Evolutionary conservation across 2,797 vertebrate genomes (phyloP), one percentile per base, ranked within the genome.

Genomic region (Oreonectes daqikongensis): DNA sequence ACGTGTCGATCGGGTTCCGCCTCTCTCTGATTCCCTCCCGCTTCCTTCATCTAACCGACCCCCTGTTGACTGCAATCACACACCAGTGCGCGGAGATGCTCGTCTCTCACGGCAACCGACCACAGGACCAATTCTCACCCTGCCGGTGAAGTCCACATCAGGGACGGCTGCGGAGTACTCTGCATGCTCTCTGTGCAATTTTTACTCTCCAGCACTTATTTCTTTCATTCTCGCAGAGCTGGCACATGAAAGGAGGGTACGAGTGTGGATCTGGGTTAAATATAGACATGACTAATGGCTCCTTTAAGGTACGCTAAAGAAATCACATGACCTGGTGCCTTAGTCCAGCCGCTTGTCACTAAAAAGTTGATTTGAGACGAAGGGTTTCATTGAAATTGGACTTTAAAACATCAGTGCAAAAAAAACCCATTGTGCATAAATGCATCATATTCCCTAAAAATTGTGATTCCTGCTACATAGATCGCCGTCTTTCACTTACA

Each of bases 21-120:
- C 69, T 74, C 52, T 46, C 15, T 70, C 26, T 75, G 24, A 32
- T 35, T 69, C 53, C 38, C 20, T 73, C 57, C 52, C 11, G 1
- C 63, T 8, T 20, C n/a, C 59, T 38, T 77, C 75, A 26, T 77
- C 32, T 75, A 69, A 57, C 38, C 48, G 70, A 71, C 72, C 73
- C 79, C 79, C 79, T 11, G 60, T 65, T 71, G 73, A 70, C 67
- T 71, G 79, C 79, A 80, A 75, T 80, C 67, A 80, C 72, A 75
- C 30, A 76, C 73, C 67, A 76, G 53, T 70, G 64, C 50, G 50
- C 65, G 35, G 67, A 8, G 40, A 59, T n/a, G 64, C 61, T 26
- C 30, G 64, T 26, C 52, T 73, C 69, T 69, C 42, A 52, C 48
- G 24, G 44, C 70, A 38, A 17, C 35, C 44, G 12, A 64, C 30